Evolutionary conservation across 1,140 invertebrate species (phyloP), one percentile per base, ranked within the genome.

Genomic region (Panagrolaimus sp.): DNA sequence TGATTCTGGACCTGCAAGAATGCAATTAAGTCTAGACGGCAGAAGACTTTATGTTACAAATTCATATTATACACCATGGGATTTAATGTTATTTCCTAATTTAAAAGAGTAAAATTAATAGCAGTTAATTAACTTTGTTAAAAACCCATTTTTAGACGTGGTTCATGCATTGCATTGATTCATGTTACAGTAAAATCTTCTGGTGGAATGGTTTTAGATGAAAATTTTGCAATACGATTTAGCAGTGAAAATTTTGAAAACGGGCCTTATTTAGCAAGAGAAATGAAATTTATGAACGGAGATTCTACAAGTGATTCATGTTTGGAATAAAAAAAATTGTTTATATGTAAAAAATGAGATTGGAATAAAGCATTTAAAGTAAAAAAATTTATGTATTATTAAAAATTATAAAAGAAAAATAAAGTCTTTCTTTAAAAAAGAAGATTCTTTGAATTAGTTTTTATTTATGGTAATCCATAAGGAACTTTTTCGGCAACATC

Each of bases 1-100:
- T 8, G 85, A 89, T 63, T 94, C 92, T 9, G 88, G 89, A 1
- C 91, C 93, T 0, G 93, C 97, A 84, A 97, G 97, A 92, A 82
- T 98, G 57, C 94, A 98, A 82, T 84, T 98, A 0, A 95, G 92
- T 74, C 84, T 97, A 57, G 95, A 98, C 85, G 95, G 95, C 2
- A 91, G 90, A 83, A 87, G 95, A 16, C 86, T 98, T 11, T 98
- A 96, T 80, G 90, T 93, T 0, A 92, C 91, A 0, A 90, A 89
- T 1, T 92, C 93, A 0, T 86, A 97, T 0, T 93, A 89, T 77
- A 91, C 90, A 16, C 88, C 89, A 0, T 98, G 93, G 93, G 95
- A 98, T 79, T 88, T 89, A 77, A 90, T 94, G 79, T 91, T 95
- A 77, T 96, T 94, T 83, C 91, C 92, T 0, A 88, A 92, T 65